Evolutionary conservation across 2,797 vertebrate species (phyloP), one percentile per base, ranked within the genome.

Genomic region (Darevskia mixta): DNA sequence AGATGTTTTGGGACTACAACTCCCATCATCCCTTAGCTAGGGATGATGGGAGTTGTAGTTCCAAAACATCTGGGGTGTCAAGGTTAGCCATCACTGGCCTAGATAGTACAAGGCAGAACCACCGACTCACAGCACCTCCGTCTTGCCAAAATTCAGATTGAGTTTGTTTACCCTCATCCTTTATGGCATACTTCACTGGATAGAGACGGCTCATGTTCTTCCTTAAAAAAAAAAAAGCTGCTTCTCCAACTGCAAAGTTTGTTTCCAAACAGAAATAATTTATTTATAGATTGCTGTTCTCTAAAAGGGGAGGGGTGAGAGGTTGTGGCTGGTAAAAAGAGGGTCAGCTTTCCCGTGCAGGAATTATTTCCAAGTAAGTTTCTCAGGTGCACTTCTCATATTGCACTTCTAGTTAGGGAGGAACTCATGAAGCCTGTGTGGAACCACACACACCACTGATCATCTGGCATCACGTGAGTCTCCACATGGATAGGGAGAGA

Each of bases 251-350:
- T 29, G 29, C 27, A 55, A 82, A 81, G 58, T 25, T 7, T 85
- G 83, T 76, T 82, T 67, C 64, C 69, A 64, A 66, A 85, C 83
- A 75, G 8, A 84, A 80, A 75, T 4, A 5, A 45, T 61, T 43
- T 86, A 86, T 86, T 89, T 89, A 89, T 77, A 76, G 78, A 9
- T 35, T 35, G 20, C 82, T 61, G 38, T 72, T 83, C 55, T 72
- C 29, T 35, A 29, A 25, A 32, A 4, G 7, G 9, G 58, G 58
- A 32, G 17, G 4, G 49, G 13, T 15, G 41, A 41, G 20, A 73
- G 25, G 35, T 10, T 29, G 71, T 25, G 43, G 17, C 38, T 73
- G 55, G 29, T 35, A 73, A 78, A 73, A 76, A 81, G 4, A 32
- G 43, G 27, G 23, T 75, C 78, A 81, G 58, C n/a, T 88, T 66